phyloP scores from a whole-genome alignment of 1,140 invertebrate genomes.

The Nasonia longicornis region DNA sequence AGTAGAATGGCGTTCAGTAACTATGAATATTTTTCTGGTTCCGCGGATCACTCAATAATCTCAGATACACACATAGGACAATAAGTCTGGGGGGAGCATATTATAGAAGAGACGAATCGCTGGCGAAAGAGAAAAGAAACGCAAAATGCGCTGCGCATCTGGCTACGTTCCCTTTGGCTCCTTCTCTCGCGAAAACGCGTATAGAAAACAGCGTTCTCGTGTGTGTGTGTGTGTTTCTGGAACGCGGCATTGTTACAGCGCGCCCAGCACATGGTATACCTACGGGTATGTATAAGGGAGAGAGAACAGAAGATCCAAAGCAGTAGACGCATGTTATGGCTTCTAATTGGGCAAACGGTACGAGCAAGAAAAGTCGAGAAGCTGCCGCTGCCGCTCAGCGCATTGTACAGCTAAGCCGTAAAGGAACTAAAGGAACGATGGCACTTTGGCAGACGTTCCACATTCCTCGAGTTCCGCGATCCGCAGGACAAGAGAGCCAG shows the following conservation, averaged over 20 bases:
- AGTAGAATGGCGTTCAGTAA: neutral
- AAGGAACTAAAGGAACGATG: neutral
- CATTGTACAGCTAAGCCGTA: neutral
- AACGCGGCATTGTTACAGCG: neutral
- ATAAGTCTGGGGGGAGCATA: neutral
- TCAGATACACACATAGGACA: too few species aligned
- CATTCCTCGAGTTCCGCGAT: constrained; percentile 12
- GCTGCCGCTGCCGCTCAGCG: neutral
- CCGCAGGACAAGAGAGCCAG: constrained; percentile 2
- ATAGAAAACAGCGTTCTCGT: neutral
- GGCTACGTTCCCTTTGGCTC: neutral
- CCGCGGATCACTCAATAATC: too few species aligned
- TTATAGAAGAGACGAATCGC: neutral
- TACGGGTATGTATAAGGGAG: neutral
- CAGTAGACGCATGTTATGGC: neutral
- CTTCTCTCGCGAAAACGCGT: neutral
- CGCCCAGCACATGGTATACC: too few species aligned
- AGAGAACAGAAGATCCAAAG: neutral
- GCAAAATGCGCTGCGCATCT: neutral
- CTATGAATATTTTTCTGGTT: too few species aligned
- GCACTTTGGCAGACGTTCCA: constrained; percentile 27
- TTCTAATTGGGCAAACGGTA: constrained; percentile 14
- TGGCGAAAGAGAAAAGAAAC: neutral
- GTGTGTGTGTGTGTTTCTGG: neutral
- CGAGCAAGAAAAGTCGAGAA: neutral